Evolutionary conservation across 2,888 invertebrate species (phyloP), one percentile per base, ranked within the genome.

Genomic region (Caradrina clavipalpis): DNA sequence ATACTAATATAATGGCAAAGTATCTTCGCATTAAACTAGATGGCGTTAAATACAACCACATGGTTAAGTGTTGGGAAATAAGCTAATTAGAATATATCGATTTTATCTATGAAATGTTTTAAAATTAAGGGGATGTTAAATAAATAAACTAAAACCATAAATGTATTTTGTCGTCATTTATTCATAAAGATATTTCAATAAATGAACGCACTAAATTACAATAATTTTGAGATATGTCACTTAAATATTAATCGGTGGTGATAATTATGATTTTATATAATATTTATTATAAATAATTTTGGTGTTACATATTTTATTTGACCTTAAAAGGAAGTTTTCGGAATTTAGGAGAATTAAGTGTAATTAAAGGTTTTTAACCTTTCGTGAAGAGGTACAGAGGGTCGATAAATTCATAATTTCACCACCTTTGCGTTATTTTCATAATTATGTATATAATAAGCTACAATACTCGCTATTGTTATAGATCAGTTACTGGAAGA

Each of bases 401-500:
- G 7, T 55, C 39, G 82, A 81, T 75, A 88, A 88, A 80, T 80
- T 53, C 90, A 89, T 90, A 91, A 91, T 85, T 89, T 76, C 92
- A 92, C 90, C 94, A 93, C 91, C 76, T 90, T 87, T 90, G 87
- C 67, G 68, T 86, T 83, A 88, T 89, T 87, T 88, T 85, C 86
- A 85, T 92, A 90, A 90, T 93, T 89, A 93, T 92, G 91, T 94
- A 93, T 90, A 93, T 92, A 93, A 93, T 95, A 95, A 96, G 95
- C 95, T 96, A 95, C 93, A 94, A 94, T 95, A 94, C 90, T 92
- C 89, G 88, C 95, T 96, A 95, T 95, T 94, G 94, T 93, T 92
- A 92, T 94, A 94, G 95, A 94, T 94, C 94, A 95, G 90, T 95
- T 95, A 95, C 92, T 96, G 96, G 96, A 96, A 96, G 96, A 96